Conservation (phyloP, 2,113 vertebrate genomes). For the Pluvialis apricaria region DNA sequence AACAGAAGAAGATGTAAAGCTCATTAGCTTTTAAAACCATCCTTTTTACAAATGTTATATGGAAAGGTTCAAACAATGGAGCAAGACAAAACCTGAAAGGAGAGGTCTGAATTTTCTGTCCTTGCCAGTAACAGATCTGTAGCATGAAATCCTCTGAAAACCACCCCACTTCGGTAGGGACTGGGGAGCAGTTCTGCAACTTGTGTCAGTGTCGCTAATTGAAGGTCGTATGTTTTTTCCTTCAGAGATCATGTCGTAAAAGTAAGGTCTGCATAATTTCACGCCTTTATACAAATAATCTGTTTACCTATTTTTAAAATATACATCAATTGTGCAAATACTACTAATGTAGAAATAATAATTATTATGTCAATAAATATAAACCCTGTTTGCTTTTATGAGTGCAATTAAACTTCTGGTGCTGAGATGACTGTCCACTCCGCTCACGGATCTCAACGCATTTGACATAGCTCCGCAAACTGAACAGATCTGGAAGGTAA, state of each 20-base stretch:
- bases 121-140: constrained; percentile 30
- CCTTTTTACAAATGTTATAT: constrained; percentile 28
- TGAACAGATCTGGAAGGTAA: background rate
- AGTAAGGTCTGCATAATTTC: constrained; percentile 3
- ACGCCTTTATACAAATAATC: background rate
- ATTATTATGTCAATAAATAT: background rate
- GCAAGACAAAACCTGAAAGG: background rate
- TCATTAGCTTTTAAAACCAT: constrained; percentile 49
- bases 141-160: constrained; percentile 34
- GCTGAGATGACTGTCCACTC: background rate
- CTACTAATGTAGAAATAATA: background rate
- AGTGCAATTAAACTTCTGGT: background rate
- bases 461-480: background rate
- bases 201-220: constrained; percentile 44
- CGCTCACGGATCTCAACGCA: background rate
- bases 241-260: constrained; percentile 37
- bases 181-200: background rate
- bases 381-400: background rate
- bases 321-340: background rate
- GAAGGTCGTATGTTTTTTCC: constrained; percentile 34
- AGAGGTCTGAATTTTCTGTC: constrained; percentile 15
- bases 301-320: background rate
- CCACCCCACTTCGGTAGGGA: background rate
- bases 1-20: background rate
- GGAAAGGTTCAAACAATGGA: background rate